Evolutionary conservation across 2,888 invertebrate species (phyloP).

Genomic region (Acanthoscelides obtectus): DNA sequence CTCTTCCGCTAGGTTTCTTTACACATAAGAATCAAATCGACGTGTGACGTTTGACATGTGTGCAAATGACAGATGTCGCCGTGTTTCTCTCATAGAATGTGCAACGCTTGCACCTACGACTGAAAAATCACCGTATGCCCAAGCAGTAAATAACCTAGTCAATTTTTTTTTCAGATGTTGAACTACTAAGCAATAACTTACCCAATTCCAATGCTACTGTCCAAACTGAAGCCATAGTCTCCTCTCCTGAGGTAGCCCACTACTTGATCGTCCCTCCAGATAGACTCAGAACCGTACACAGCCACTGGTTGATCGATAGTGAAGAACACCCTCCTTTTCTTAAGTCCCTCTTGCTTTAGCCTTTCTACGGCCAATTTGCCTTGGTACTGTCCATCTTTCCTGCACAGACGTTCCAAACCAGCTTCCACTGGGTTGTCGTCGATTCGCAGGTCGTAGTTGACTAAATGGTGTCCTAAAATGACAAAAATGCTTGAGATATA

Average conservation of each 20-base stretch:
- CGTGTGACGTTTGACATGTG: too few relatives aligned
- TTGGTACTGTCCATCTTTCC: conserved; percentile 71
- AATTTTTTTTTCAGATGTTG: too few relatives aligned
- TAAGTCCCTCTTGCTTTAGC: conserved; percentile 60
- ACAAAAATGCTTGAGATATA: too few relatives aligned
- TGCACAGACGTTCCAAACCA: conserved; percentile 72
- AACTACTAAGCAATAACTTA: conserved; percentile 38
- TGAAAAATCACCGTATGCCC: too few relatives aligned
- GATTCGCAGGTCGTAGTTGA: conserved; percentile 76
- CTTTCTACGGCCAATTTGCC: conserved; percentile 70
- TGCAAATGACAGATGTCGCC: too few relatives aligned
- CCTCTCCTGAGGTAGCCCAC: conserved; percentile 80
- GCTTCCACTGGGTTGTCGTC: conserved; percentile 88
- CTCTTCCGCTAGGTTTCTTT: too few relatives aligned
- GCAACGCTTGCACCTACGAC: too few relatives aligned
- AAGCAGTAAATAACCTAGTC: too few relatives aligned
- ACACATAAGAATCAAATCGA: too few relatives aligned
- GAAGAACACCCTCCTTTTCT: conserved; percentile 70
- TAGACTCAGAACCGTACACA: conserved; percentile 81
- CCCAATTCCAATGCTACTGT: conserved; percentile 59
- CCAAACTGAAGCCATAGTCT: conserved; percentile 66
- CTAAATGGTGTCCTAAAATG: conserved; percentile 69
- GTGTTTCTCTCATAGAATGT: too few relatives aligned
- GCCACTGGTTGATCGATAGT: conserved; percentile 66
- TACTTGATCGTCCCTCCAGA: conserved; percentile 70